Percentiles rank a stretch among this genome's conserved stretches.
Evolutionary conservation across 2,888 invertebrate species (phyloP).

Genomic region (Hecatera dysodea): DNA sequence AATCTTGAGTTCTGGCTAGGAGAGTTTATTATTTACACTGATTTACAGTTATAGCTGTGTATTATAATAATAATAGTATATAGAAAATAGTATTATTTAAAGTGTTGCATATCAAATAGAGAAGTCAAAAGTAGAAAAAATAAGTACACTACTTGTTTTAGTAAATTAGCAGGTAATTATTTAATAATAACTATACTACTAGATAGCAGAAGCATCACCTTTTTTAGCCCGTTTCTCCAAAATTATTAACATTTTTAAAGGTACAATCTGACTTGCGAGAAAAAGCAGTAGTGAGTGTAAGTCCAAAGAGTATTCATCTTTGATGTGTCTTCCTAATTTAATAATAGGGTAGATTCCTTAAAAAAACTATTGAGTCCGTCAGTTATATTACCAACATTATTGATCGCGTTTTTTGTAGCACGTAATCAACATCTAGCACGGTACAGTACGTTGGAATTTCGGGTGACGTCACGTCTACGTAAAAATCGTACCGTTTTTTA

Average conservation of each 20-base stretch:
- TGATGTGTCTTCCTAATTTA: slow-evolving; percentile 36
- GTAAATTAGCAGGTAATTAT: background rate
- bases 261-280: slow-evolving; percentile 53
- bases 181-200: slow-evolving; percentile 12
- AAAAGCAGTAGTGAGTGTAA: slow-evolving; percentile 53
- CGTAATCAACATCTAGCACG: too few relatives aligned
- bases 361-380: background rate
- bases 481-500: background rate
- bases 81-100: background rate
- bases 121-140: background rate
- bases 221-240: slow-evolving; percentile 27
- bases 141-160: background rate
- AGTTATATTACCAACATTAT: background rate
- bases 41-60: slow-evolving; percentile 10
- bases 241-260: slow-evolving; percentile 53
- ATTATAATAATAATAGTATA: background rate
- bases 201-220: slow-evolving; percentile 2
- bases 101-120: slow-evolving; percentile 4
- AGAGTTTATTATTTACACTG: background rate
- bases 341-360: background rate
- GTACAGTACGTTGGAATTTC: too few relatives aligned
- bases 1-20: background rate
- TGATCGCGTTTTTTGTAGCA: background rate
- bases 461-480: too few relatives aligned
- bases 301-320: slow-evolving; percentile 43